Conservation (phyloP, 2,888 invertebrate genomes). For the Rhodophaea formosa region DNA sequence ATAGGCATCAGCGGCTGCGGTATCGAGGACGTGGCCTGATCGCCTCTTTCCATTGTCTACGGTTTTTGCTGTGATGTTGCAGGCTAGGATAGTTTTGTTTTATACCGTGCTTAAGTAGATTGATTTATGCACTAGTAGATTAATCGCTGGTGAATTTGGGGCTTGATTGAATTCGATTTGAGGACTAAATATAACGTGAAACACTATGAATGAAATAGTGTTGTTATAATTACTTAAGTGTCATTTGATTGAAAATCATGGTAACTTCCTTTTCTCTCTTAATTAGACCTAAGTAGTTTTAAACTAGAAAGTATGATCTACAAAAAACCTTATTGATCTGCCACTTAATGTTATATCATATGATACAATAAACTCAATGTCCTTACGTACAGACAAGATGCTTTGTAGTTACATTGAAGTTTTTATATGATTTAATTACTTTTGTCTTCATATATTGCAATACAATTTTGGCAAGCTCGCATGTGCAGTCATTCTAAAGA, state of each 20-base stretch:
- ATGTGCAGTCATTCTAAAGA: slow-evolving; percentile 13
- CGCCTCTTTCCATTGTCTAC: slow-evolving; percentile 71
- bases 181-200: too few species aligned
- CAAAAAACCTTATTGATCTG: too few species aligned
- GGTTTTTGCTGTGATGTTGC: slow-evolving; percentile 36
- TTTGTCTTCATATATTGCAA: neutral
- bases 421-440: neutral
- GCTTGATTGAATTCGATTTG: neutral
- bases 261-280: too few species aligned
- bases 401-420: too few species aligned
- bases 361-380: too few species aligned
- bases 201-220: too few species aligned
- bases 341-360: too few species aligned
- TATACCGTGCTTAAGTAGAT: neutral
- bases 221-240: too few species aligned
- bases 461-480: slow-evolving; percentile 3
- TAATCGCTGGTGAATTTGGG: neutral
- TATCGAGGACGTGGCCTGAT: slow-evolving; percentile 63
- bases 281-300: too few species aligned
- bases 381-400: too few species aligned
- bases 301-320: too few species aligned
- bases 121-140: neutral
- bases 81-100: slow-evolving; percentile 9
- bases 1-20: slow-evolving; percentile 64
- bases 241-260: too few species aligned